A percentile compares a stretch with the other conserved stretches of the same genome.
These are phyloP conservation scores for Celastrina argiolus DNA, from an alignment of 2,888 invertebrate species.

Conservation along the genomic window DNA sequence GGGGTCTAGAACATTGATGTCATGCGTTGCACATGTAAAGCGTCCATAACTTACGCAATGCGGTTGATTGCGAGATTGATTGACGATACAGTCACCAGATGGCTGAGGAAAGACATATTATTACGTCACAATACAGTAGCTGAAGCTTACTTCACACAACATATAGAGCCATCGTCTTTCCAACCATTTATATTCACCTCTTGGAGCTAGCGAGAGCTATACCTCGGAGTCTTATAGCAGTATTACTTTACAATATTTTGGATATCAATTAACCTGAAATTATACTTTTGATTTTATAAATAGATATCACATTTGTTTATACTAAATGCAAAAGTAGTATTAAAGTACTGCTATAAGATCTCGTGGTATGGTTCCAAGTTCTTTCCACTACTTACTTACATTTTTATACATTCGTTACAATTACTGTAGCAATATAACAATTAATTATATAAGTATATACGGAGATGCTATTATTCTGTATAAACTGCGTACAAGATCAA, in stretches of 20 bases:
- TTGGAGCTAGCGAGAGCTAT: constrained; percentile 3
- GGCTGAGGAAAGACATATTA: constrained; percentile 83
- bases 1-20: constrained; percentile 46
- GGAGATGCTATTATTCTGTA: not conserved
- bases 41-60: constrained; percentile 88
- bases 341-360: no score
- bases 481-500: not conserved
- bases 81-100: constrained; percentile 94
- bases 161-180: not conserved
- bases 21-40: constrained; percentile 53
- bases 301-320: no score
- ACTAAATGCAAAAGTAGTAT: no score
- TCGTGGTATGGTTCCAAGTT: no score
- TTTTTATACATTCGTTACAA: not conserved
- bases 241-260: no score
- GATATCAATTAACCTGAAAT: no score
- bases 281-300: no score
- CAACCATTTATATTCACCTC: not conserved
- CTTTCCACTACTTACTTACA: not conserved
- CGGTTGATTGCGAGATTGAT: constrained; percentile 95
- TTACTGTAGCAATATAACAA: no score
- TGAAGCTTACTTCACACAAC: constrained; percentile 45
- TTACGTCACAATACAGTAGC: constrained; percentile 71
- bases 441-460: not conserved
- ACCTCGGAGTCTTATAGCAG: no score